A percentile compares a stretch with the other conserved stretches of the same genome.
phyloP scores from a whole-genome alignment of 92 coral and sea anemone species.

The Siderastrea siderea region DNA sequence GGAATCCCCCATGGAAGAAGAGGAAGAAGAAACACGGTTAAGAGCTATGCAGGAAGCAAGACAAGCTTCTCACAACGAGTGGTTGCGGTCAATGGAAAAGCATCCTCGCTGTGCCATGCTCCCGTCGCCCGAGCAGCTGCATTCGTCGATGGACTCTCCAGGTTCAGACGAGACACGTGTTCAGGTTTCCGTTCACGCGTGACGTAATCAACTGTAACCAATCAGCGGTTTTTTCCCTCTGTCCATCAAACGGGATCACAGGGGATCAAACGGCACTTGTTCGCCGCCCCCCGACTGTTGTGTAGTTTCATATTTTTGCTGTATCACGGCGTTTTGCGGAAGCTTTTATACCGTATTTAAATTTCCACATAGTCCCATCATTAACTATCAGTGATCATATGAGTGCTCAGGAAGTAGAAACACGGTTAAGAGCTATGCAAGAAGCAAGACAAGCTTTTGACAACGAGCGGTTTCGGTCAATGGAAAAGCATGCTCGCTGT shows the following conservation, averaged over 20 bases:
- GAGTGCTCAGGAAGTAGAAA: neutral
- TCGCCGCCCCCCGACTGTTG: no score
- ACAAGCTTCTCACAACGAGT: neutral
- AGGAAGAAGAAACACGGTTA: neutral
- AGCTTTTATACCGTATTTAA: no score
- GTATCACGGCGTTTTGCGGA: no score
- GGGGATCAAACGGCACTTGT: no score
- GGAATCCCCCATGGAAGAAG: no score
- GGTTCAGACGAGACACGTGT: slow-evolving; percentile 42
- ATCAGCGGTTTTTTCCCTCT: no score
- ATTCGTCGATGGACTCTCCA: neutral
- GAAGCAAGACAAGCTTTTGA: neutral
- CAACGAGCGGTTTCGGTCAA: neutral
- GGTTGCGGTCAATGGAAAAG: slow-evolving; percentile 27
- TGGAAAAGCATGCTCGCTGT: slow-evolving; percentile 54
- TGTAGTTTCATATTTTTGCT: no score
- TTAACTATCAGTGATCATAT: no score
- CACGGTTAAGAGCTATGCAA: neutral
- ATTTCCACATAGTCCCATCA: no score
- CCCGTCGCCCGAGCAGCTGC: slow-evolving; percentile 66
- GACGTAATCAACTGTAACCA: no score
- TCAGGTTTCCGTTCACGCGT: no score
- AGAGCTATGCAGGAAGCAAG: neutral
- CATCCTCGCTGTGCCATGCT: slow-evolving; percentile 59
- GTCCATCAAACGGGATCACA: no score